A percentile compares a stretch with the other conserved stretches of the same genome.
These are phyloP conservation scores for Somateria mollissima DNA, from an alignment of 2,797 vertebrate genomes.

Conservation along the genomic window DNA sequence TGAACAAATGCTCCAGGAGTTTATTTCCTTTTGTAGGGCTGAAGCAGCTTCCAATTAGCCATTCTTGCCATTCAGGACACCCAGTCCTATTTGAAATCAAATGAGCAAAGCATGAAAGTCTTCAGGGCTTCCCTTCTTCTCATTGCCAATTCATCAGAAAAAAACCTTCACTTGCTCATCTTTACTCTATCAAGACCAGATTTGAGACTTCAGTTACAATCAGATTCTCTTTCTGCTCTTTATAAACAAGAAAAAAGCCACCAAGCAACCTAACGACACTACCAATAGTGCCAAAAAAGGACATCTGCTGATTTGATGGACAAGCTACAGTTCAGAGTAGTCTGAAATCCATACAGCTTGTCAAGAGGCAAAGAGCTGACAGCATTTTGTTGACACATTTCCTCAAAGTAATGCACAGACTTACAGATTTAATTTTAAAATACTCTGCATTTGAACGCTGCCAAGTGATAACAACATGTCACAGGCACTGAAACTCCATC, in stretches of 20 bases:
- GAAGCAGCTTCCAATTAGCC: slow-evolving; percentile 28
- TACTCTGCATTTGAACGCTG: slow-evolving; percentile 9
- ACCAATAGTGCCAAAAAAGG: background rate
- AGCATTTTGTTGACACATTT: slow-evolving; percentile 63
- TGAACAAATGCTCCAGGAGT: background rate
- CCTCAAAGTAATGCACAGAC: slow-evolving; percentile 22
- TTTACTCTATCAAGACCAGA: background rate
- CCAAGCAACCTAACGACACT: background rate
- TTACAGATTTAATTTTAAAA: slow-evolving; percentile 53
- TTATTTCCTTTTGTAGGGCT: background rate
- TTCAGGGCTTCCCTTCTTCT: background rate
- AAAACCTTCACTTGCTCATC: background rate
- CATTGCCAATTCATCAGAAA: background rate
- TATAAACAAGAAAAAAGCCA: background rate
- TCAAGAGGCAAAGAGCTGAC: slow-evolving; percentile 52
- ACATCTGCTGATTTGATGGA: slow-evolving; percentile 57
- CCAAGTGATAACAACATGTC: slow-evolving; percentile 44
- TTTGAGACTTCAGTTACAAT: background rate
- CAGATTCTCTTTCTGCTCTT: background rate
- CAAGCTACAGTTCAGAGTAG: background rate
- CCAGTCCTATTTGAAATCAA: background rate
- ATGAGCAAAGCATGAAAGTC: background rate
- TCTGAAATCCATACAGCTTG: slow-evolving; percentile 36
- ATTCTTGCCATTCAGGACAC: background rate
- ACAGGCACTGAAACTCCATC: background rate